Evolutionary conservation across 2,888 invertebrate genomes (phyloP).

Genomic region (Tinea trinotella): DNA sequence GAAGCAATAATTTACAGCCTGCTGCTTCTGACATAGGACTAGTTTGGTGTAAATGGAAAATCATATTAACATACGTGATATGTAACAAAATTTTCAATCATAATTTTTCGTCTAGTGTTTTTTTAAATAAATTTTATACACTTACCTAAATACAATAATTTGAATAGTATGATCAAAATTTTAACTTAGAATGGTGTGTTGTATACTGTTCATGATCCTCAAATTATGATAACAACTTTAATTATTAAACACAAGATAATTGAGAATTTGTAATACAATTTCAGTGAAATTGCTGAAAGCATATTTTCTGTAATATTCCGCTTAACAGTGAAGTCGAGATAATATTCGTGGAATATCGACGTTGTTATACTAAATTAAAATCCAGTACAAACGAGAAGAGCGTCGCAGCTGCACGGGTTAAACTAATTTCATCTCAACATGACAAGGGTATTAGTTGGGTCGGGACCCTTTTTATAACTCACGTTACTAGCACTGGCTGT

Average conservation of each 20-base stretch:
- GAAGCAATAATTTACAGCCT: constrained; percentile 46
- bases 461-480: constrained; percentile 60
- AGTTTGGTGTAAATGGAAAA: not conserved
- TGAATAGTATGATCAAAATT: too few species aligned
- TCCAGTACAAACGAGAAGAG: constrained; percentile 50
- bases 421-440: constrained; percentile 68
- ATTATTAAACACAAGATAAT: too few species aligned
- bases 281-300: not conserved
- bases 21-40: constrained; percentile 8
- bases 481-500: constrained; percentile 38
- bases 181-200: too few species aligned
- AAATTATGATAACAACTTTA: too few species aligned
- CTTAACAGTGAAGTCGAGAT: not conserved
- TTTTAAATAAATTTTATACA: too few species aligned
- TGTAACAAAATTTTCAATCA: not conserved
- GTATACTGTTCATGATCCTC: too few species aligned
- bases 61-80: not conserved
- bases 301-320: not conserved
- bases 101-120: too few species aligned
- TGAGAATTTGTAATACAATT: too few species aligned
- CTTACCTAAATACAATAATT: too few species aligned
- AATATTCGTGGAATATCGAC: not conserved
- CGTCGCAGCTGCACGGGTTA: constrained; percentile 60
- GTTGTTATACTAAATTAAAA: constrained; percentile 36
- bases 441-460: constrained; percentile 70